phyloP scores from a whole-genome alignment of 2,113 vertebrate genomes.

The Anarrhichthys ocellatus region DNA sequence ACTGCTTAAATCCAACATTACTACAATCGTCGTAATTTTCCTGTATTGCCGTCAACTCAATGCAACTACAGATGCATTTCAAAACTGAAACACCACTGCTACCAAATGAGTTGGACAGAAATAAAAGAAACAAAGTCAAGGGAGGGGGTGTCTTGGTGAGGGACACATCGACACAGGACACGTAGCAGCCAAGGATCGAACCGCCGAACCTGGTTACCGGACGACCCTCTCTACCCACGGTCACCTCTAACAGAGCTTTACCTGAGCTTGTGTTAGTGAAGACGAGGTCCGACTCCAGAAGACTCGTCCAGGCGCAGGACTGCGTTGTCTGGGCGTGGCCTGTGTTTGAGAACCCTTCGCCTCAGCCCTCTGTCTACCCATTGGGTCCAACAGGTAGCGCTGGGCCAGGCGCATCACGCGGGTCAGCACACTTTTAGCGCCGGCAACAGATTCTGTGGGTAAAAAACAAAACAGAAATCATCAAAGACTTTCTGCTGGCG shows the following conservation, averaged over 20 bases:
- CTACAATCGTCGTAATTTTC: not conserved
- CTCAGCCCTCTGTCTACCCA: constrained; percentile 29
- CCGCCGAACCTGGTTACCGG: no score
- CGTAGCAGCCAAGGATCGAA: no score
- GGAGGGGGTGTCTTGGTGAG: no score
- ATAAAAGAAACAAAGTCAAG: no score
- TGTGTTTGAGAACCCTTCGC: constrained; percentile 47
- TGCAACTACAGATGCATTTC: not conserved
- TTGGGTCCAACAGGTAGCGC: constrained; percentile 66
- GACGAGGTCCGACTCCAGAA: constrained; percentile 44
- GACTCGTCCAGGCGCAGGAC: constrained; percentile 33
- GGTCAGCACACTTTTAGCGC: constrained; percentile 60
- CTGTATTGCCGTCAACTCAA: not conserved
- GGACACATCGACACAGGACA: no score
- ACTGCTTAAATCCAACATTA: not conserved
- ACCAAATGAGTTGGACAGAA: no score
- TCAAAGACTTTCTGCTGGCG: not conserved
- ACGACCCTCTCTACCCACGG: no score
- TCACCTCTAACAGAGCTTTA: constrained; percentile 25
- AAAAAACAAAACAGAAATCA: not conserved
- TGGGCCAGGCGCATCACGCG: constrained; percentile 72
- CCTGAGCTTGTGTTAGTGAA: constrained; percentile 70
- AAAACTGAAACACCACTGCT: no score
- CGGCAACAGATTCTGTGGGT: constrained; percentile 36
- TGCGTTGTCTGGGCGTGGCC: constrained; percentile 24